A percentile compares a stretch with the other conserved stretches of the same genome.
phyloP scores from a whole-genome alignment of 2,888 invertebrate species.

The Xestia c-nigrum region DNA sequence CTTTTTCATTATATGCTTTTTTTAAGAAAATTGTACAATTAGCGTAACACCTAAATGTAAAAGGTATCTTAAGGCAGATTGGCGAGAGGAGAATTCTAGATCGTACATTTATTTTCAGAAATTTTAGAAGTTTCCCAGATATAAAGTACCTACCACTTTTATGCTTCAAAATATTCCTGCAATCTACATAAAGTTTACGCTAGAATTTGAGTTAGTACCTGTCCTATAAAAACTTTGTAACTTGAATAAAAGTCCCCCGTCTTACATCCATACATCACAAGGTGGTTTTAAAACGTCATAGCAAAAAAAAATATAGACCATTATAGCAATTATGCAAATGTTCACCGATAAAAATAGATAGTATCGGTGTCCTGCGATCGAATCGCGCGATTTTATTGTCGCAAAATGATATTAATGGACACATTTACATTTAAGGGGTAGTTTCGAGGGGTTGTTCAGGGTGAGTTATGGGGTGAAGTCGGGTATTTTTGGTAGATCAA shows the following conservation, averaged over 20 bases:
- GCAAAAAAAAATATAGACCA: slow-evolving; percentile 66
- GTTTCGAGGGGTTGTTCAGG: slow-evolving; percentile 52
- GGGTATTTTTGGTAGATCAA: slow-evolving; percentile 46
- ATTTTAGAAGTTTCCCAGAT: background rate
- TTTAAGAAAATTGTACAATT: no score
- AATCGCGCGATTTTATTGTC: slow-evolving; percentile 81
- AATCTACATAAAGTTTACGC: background rate
- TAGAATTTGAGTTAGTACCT: background rate
- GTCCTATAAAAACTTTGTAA: slow-evolving; percentile 1
- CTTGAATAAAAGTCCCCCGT: slow-evolving; percentile 6
- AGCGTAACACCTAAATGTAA: no score
- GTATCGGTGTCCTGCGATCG: slow-evolving; percentile 80
- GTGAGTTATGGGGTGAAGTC: slow-evolving; percentile 47
- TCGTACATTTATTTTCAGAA: background rate
- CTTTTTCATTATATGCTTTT: no score
- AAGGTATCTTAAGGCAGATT: background rate
- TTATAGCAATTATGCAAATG: slow-evolving; percentile 84
- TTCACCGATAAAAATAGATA: slow-evolving; percentile 78
- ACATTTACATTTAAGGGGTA: slow-evolving; percentile 82
- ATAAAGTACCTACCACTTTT: background rate
- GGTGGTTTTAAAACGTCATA: slow-evolving; percentile 44
- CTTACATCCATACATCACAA: slow-evolving; percentile 29
- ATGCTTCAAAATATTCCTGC: background rate
- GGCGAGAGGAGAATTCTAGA: background rate
- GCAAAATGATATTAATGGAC: slow-evolving; percentile 84